Percentiles rank a stretch among this genome's conserved stretches.
These are phyloP conservation scores for Chaetops frenatus DNA, from an alignment of 2,113 vertebrate genomes.

Conservation along the genomic window DNA sequence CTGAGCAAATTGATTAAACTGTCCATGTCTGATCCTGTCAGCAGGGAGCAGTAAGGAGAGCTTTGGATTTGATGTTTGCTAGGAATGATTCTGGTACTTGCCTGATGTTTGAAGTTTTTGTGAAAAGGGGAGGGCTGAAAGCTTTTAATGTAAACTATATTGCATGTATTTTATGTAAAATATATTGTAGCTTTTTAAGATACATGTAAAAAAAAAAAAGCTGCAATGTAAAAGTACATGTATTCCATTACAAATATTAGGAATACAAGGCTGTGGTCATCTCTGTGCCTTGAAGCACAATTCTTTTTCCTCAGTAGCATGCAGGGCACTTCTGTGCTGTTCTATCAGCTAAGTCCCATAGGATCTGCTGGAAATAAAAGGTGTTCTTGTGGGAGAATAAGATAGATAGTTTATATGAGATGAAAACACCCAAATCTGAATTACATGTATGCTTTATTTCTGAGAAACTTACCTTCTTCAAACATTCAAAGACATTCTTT, in stretches of 20 bases:
- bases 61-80: background rate
- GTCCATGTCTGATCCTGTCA: background rate
- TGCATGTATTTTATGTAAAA: background rate
- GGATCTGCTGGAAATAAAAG: background rate
- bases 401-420: background rate
- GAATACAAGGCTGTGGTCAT: background rate
- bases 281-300: background rate
- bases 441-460: background rate
- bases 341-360: background rate
- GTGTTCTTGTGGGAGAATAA: background rate
- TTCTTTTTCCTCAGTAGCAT: background rate
- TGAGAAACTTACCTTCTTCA: background rate
- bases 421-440: background rate
- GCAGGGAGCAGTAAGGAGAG: background rate
- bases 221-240: background rate
- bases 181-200: background rate
- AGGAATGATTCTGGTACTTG: background rate
- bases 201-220: no score
- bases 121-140: background rate
- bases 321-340: background rate
- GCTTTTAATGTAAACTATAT: background rate
- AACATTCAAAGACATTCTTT: background rate
- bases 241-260: rapidly evolving
- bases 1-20: background rate
- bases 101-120: background rate